phyloP scores from a whole-genome alignment of 2,888 invertebrate species.

The Frankliniella fusca region DNA sequence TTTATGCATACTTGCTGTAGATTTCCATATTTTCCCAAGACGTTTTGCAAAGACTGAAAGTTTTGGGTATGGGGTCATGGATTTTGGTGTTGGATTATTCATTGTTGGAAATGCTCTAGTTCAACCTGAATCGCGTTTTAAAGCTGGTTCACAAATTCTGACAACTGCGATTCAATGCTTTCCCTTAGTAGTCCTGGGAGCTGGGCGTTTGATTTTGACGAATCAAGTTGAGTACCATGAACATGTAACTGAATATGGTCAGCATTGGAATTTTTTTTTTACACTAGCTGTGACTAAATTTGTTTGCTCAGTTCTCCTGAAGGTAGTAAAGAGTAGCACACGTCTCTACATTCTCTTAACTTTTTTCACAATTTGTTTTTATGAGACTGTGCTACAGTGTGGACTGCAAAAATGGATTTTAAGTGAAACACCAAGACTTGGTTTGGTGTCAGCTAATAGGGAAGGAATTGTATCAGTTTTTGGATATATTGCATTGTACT shows the following conservation, averaged over 20 bases:
- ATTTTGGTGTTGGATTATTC: slow-evolving; percentile 88
- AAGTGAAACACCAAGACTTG: slow-evolving; percentile 53
- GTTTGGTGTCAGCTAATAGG: slow-evolving; percentile 74
- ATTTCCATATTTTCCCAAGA: slow-evolving; percentile 82
- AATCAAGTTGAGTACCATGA: slow-evolving; percentile 74
- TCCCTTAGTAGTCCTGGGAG: slow-evolving; percentile 58
- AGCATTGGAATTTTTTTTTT: slow-evolving; percentile 98
- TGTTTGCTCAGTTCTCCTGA: slow-evolving; percentile 60
- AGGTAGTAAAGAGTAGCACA: slow-evolving; percentile 49
- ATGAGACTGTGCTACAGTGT: slow-evolving; percentile 61
- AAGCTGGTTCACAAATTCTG: slow-evolving; percentile 36
- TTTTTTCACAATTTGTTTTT: slow-evolving; percentile 54
- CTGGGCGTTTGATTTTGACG: slow-evolving; percentile 57
- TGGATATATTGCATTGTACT: slow-evolving; percentile 80
- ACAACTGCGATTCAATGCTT: slow-evolving; percentile 46
- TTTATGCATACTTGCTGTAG: slow-evolving; percentile 87
- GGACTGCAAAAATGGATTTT: slow-evolving; percentile 71
- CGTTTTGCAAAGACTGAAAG: slow-evolving; percentile 81
- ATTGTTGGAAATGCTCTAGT: slow-evolving; percentile 76
- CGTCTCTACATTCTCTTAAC: slow-evolving; percentile 55
- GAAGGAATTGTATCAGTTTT: slow-evolving; percentile 84
- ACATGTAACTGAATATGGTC: slow-evolving; percentile 89
- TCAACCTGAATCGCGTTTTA: slow-evolving; percentile 52
- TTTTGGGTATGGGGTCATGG: slow-evolving; percentile 89
- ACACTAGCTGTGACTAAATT: slow-evolving; percentile 82